Percentiles rank a stretch among this genome's conserved stretches.
Conservation (phyloP, 2,888 invertebrate species). For the Alviniconcha strummeri region DNA sequence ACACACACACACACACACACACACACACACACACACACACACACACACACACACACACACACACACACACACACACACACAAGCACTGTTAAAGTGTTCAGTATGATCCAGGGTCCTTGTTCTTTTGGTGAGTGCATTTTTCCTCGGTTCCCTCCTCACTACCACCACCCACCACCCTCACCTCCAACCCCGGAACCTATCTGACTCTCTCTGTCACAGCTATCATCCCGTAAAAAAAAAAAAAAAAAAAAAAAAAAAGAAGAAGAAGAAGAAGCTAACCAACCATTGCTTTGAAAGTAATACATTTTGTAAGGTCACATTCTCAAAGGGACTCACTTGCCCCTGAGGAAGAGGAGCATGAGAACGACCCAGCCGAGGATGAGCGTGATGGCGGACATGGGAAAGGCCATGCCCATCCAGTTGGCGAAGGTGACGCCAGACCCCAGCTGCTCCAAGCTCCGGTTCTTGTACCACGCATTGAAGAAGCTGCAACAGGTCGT, state of each 20-base stretch:
- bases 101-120: too few species aligned
- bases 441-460: slow-evolving; percentile 30
- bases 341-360: slow-evolving; percentile 42
- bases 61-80: neutral
- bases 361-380: slow-evolving; percentile 62
- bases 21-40: slow-evolving; percentile 16
- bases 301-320: too few species aligned
- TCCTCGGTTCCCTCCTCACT: too few species aligned
- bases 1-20: neutral
- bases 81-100: too few species aligned
- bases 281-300: too few species aligned
- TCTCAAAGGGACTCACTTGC: slow-evolving; percentile 34
- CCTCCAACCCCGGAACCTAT: too few species aligned
- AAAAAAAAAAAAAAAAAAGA: too few species aligned
- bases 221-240: too few species aligned
- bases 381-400: slow-evolving; percentile 56
- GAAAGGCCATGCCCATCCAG: slow-evolving; percentile 57
- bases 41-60: neutral
- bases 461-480: slow-evolving; percentile 28
- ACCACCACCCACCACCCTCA: too few species aligned
- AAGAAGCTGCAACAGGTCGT: neutral
- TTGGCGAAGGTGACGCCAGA: slow-evolving; percentile 51
- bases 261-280: too few species aligned
- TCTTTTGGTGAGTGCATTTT: too few species aligned
- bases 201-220: too few species aligned